phyloP scores from a whole-genome alignment of 2,113 vertebrate species.

The Ailurus styani region DNA sequence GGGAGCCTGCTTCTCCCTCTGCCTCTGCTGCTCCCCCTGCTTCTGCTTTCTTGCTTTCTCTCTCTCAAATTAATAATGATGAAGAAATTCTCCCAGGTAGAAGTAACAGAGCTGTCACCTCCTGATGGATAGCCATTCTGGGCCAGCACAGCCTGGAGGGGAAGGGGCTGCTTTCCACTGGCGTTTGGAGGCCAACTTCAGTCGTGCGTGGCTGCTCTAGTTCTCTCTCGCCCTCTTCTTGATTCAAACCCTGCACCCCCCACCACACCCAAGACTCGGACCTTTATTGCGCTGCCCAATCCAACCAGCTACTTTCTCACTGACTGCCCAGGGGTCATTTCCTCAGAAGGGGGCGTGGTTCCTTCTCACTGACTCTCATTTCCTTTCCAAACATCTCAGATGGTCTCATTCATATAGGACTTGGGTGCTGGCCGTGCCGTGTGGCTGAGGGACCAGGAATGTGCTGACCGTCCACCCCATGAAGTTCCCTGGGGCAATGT shows the following conservation, averaged over 20 bases:
- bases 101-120: neutral
- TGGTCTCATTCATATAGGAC: neutral
- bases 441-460: neutral
- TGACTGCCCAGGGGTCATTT: neutral
- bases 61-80: neutral
- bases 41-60: neutral
- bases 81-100: neutral
- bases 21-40: too few relatives aligned
- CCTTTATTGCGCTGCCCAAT: neutral
- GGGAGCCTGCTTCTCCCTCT: too few relatives aligned
- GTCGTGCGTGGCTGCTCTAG: neutral
- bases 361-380: neutral
- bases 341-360: neutral
- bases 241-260: neutral
- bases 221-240: neutral
- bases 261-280: neutral
- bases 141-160: neutral
- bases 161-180: too few relatives aligned
- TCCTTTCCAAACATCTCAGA: neutral
- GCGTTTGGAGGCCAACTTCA: neutral
- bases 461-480: too few relatives aligned
- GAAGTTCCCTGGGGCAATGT: neutral
- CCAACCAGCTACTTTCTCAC: neutral
- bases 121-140: too few relatives aligned
- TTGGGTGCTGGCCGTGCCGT: neutral